Evolutionary conservation across 2,888 invertebrate species (phyloP).

Genomic region (Drosophila helvetica): DNA sequence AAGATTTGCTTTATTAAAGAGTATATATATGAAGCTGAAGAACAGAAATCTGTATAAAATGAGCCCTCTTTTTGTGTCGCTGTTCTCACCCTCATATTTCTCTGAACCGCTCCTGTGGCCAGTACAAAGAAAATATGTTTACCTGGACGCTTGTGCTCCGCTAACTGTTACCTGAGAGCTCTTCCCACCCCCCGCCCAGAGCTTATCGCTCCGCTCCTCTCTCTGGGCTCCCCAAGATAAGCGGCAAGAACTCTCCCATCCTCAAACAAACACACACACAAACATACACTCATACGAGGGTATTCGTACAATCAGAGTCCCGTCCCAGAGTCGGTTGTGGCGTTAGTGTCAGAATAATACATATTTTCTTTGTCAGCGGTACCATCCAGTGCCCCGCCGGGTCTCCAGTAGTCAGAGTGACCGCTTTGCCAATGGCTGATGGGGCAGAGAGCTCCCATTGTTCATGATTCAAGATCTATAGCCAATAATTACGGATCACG

Average conservation of each 20-base stretch:
- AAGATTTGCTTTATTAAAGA: no score
- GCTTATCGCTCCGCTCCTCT: constrained; percentile 61
- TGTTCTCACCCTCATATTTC: not conserved
- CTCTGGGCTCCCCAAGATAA: constrained; percentile 53
- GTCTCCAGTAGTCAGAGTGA: constrained; percentile 24
- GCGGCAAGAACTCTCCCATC: constrained; percentile 45
- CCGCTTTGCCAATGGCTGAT: constrained; percentile 45
- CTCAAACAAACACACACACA: constrained; percentile 7
- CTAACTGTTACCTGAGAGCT: constrained; percentile 56
- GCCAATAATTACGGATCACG: not conserved
- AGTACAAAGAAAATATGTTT: constrained; percentile 50
- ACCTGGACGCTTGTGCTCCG: constrained; percentile 59
- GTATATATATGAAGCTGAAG: not conserved
- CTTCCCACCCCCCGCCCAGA: constrained; percentile 2
- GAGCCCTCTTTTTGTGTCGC: no score
- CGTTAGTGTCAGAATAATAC: constrained; percentile 1
- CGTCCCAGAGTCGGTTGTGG: constrained; percentile 1
- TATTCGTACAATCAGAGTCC: constrained; percentile 1
- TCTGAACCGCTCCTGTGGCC: constrained; percentile 29
- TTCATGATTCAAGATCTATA: not conserved
- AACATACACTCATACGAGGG: constrained; percentile 1
- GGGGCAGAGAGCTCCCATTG: not conserved
- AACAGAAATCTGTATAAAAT: not conserved
- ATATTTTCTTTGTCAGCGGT: constrained; percentile 28
- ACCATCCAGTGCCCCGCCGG: constrained; percentile 8